These are phyloP conservation scores for Craniophora ligustri DNA, from an alignment of 2,888 invertebrate genomes.

Conservation along the genomic window DNA sequence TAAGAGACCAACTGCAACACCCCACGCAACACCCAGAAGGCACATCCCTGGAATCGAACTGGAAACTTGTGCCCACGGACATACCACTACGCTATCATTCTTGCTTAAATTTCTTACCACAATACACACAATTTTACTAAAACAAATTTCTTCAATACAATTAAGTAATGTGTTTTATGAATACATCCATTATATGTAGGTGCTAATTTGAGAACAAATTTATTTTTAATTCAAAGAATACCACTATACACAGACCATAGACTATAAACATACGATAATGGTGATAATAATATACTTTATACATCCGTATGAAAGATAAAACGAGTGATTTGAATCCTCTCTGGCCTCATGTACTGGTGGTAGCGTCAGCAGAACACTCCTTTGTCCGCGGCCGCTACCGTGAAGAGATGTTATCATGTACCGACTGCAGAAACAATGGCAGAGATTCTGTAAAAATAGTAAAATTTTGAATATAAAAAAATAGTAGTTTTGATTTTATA, in stretches of 20 bases:
- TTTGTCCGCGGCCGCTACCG: constrained; percentile 75
- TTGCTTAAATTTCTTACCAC: too few species aligned
- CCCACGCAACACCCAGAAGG: too few species aligned
- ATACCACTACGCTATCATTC: too few species aligned
- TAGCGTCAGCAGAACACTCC: constrained; percentile 58
- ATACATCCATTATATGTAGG: too few species aligned
- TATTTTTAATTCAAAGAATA: neutral
- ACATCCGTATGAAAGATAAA: constrained; percentile 46
- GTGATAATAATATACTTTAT: constrained; percentile 44
- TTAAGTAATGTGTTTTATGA: too few species aligned
- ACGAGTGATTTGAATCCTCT: constrained; percentile 47
- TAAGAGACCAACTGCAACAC: too few species aligned
- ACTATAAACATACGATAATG: constrained; percentile 22
- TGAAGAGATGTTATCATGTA: constrained; percentile 76
- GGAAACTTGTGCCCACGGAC: too few species aligned
- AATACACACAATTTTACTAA: too few species aligned
- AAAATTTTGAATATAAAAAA: neutral
- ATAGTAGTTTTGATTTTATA: too few species aligned
- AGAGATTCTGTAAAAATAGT: constrained; percentile 13
- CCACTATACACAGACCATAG: neutral
- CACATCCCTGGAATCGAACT: too few species aligned
- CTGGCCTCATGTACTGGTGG: constrained; percentile 28
- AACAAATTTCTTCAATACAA: too few species aligned
- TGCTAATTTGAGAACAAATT: neutral
- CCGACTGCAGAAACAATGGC: constrained; percentile 47